Percentiles rank a stretch among this genome's conserved stretches.
Evolutionary conservation across 2,113 vertebrate species (phyloP).

Genomic region (Danio rerio): GRCz12tu NC_133186.1:11562001-11562500

Average conservation of each 20-base stretch:
- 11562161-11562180: too few species aligned
- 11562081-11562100: too few species aligned
- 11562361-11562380: slow-evolving; percentile 82
- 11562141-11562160: too few species aligned
- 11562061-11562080: too few species aligned
- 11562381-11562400: slow-evolving; percentile 81
- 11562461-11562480: slow-evolving; percentile 50
- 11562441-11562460: slow-evolving; percentile 94
- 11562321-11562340: slow-evolving; percentile 80
- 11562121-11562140: too few species aligned
- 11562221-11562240: too few species aligned
- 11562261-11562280: slow-evolving; percentile 74
- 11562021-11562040: too few species aligned
- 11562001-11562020: too few species aligned
- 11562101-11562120: too few species aligned
- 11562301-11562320: slow-evolving; percentile 89
- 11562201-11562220: too few species aligned
- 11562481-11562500: not conserved
- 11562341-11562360: slow-evolving; percentile 77
- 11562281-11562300: slow-evolving; percentile 91
- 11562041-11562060: too few species aligned
- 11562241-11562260: not conserved
- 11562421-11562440: slow-evolving; percentile 82
- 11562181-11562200: too few species aligned
- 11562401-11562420: slow-evolving; percentile 69